Base-by-base conservation (phyloP, 2,797 vertebrate genomes). In the Helarctos malayanus region DNA sequence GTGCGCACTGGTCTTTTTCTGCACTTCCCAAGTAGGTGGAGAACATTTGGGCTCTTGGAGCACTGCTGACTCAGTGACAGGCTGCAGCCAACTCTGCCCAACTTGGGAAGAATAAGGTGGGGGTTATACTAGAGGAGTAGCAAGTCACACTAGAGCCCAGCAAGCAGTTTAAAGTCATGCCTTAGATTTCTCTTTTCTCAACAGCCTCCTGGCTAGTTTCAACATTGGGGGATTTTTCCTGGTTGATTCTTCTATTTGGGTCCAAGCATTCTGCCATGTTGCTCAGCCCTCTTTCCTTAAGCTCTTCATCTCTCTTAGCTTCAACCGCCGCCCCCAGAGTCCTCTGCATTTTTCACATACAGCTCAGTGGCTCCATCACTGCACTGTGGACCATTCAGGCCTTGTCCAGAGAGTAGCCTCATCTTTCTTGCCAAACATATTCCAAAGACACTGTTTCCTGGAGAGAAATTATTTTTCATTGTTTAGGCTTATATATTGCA, bases 361-460 rank as follows among this genome's bases (percentile, higher is more conserved):
- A 23, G 27, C 52, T 32, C 9, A 0, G 2, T 1, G 57, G 13
- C 23, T 25, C 45, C 16, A 2, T 45, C 19, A 19, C 59, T 15
- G 57, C 35, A 25, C 1, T 0, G 2, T 7, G 15, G 23, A 38
- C 29, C 18, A 3, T 13, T 35, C 38, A 21, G 45, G 38, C 16
- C 38, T 57, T 10, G 19, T 29, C 13, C n/a, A 14, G 54, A 71
- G 35, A 79, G 23, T 13, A 35, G 15, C 5, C 57, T 35, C n/a
- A 5, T n/a, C 45, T 38, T 56, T 54, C 38, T 88, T 56, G 15
- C 12, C 41, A 76, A 73, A 65, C 29, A 9, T 29, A 21, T 59
- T 69, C n/a, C n/a, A 59, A 57, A 92, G 65, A 21, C 14, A 41
- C 25, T 47, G 18, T 32, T 82, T 57, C 10, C 23, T 7, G 8